phyloP scores from a whole-genome alignment of 1,140 invertebrate genomes.

The Diorhabda sublineata region DNA sequence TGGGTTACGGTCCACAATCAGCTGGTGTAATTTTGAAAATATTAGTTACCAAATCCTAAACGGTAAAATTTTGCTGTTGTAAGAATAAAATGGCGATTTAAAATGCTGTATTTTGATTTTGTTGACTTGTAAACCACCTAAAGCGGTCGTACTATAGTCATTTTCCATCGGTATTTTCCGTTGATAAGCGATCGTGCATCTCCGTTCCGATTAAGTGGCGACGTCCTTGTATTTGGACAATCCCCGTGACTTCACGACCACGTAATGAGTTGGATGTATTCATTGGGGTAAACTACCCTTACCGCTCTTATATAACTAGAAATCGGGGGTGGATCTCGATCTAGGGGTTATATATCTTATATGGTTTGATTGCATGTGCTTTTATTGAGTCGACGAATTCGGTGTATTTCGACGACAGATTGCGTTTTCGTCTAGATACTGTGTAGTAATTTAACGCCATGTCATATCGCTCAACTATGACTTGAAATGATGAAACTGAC shows the following conservation, averaged over 20 bases:
- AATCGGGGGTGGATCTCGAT: slow-evolving; percentile 30
- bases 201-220: not conserved
- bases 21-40: too few relatives aligned
- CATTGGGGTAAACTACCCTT: slow-evolving; percentile 36
- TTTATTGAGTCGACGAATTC: slow-evolving; percentile 34
- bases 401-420: slow-evolving; percentile 20
- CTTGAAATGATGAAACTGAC: too few relatives aligned
- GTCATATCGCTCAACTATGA: too few relatives aligned
- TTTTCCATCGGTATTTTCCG: not conserved
- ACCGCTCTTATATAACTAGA: slow-evolving; percentile 25
- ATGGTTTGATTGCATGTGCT: slow-evolving; percentile 40
- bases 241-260: slow-evolving; percentile 36
- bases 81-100: too few relatives aligned
- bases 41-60: too few relatives aligned
- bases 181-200: not conserved
- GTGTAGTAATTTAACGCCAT: slow-evolving; percentile 1
- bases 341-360: slow-evolving; percentile 37
- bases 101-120: too few relatives aligned
- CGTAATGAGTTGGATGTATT: slow-evolving; percentile 41
- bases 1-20: too few relatives aligned
- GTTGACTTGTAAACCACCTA: too few relatives aligned
- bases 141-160: not conserved
- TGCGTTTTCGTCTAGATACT: slow-evolving; percentile 14
- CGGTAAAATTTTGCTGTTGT: too few relatives aligned
- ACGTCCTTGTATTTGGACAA: slow-evolving; percentile 15